phyloP scores from a whole-genome alignment of 2,888 invertebrate genomes.

The Latheticus oryzae region DNA sequence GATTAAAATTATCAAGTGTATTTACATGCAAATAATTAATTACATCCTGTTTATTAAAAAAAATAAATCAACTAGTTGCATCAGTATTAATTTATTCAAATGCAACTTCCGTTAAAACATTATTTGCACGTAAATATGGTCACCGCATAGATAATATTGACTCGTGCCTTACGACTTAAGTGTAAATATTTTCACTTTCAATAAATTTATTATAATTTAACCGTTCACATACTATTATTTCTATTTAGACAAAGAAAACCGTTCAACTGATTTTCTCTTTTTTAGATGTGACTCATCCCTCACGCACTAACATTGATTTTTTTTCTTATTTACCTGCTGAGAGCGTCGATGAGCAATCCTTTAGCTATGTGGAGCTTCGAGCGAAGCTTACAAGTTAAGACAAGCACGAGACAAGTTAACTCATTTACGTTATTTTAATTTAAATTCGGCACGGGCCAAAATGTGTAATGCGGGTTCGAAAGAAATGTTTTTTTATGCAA shows the following conservation, averaged over 20 bases:
- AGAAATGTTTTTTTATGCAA: slow-evolving; percentile 28
- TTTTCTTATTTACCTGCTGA: slow-evolving; percentile 17
- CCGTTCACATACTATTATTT: slow-evolving; percentile 1
- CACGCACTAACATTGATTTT: slow-evolving; percentile 2
- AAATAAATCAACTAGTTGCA: slow-evolving; percentile 11
- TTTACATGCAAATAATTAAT: slow-evolving; percentile 14
- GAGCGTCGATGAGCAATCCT: slow-evolving; percentile 18
- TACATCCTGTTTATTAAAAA: slow-evolving; percentile 24
- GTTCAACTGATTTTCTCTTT: slow-evolving; percentile 24
- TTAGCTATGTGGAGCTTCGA: slow-evolving; percentile 17
- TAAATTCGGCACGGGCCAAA: slow-evolving; percentile 32
- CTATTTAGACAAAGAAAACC: slow-evolving; percentile 3
- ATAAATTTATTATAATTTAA: background rate
- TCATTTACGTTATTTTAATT: slow-evolving; percentile 9
- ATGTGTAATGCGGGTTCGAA: slow-evolving; percentile 25
- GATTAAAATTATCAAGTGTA: slow-evolving; percentile 2
- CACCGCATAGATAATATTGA: background rate
- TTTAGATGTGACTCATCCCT: slow-evolving; percentile 19
- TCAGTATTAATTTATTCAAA: slow-evolving; percentile 20
- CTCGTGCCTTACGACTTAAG: slow-evolving; percentile 11
- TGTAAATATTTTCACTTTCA: background rate
- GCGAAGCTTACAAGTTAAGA: slow-evolving; percentile 15
- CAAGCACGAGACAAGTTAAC: slow-evolving; percentile 4
- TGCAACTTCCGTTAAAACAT: slow-evolving; percentile 18
- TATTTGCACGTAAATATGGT: slow-evolving; percentile 4